Conservation (phyloP, 1,140 invertebrate species). For the Cyclina sinensis region DNA sequence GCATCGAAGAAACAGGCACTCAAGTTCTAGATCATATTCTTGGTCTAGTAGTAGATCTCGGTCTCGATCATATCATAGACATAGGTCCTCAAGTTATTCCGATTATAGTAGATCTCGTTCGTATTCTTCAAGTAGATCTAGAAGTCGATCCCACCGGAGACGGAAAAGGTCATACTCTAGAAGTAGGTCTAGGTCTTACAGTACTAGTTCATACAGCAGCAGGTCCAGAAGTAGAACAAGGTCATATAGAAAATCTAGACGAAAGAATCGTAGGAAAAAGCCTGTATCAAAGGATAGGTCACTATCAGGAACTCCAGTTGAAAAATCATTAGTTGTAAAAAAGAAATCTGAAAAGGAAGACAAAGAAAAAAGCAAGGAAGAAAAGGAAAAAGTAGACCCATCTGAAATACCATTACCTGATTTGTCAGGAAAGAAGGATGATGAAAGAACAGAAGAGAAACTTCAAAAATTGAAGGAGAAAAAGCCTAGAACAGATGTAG, state of each 20-base stretch:
- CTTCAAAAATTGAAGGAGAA: constrained; percentile 70
- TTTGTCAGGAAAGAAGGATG: constrained; percentile 66
- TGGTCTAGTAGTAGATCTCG: constrained; percentile 71
- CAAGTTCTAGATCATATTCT: constrained; percentile 72
- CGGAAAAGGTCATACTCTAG: constrained; percentile 75
- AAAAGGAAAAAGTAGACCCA: constrained; percentile 68
- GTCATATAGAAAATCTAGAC: constrained; percentile 70
- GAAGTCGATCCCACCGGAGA: constrained; percentile 67
- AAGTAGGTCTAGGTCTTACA: constrained; percentile 74
- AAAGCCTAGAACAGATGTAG: constrained; percentile 65
- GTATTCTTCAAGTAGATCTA: constrained; percentile 72
- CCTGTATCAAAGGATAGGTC: constrained; percentile 8
- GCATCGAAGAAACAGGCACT: constrained; percentile 66
- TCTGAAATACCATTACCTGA: constrained; percentile 75
- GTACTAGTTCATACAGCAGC: constrained; percentile 72
- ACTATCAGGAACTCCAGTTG: constrained; percentile 4
- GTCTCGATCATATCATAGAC: constrained; percentile 74
- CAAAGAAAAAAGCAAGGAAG: constrained; percentile 32
- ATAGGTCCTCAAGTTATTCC: constrained; percentile 75
- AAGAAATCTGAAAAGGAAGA: constrained; percentile 49
- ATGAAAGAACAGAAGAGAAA: constrained; percentile 69
- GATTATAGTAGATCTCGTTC: constrained; percentile 79
- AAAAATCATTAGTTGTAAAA: constrained; percentile 26
- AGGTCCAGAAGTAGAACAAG: constrained; percentile 76
- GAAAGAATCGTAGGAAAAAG: constrained; percentile 59